Conservation (phyloP, 2,797 vertebrate genomes). For the Sphaeramia orbicularis region DNA sequence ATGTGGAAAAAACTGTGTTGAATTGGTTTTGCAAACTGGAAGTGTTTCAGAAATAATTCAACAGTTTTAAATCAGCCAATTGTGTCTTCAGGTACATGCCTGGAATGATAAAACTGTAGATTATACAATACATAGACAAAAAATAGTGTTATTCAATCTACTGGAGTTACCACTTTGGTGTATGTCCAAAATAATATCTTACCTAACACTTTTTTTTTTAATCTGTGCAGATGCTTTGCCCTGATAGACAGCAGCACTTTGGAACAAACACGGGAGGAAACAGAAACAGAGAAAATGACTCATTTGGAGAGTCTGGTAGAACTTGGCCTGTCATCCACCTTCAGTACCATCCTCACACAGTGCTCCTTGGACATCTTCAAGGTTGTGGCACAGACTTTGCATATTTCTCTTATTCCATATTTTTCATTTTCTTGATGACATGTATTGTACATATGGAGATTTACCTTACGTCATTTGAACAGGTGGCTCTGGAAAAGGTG, state of each 20-base stretch:
- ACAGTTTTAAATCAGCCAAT: background rate
- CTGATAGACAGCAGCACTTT: slow-evolving; percentile 97
- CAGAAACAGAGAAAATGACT: slow-evolving; percentile 98
- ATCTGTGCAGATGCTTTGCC: slow-evolving; percentile 91
- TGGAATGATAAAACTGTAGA: background rate
- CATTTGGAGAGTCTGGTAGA: slow-evolving; percentile 97
- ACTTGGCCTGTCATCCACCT: slow-evolving; percentile 95
- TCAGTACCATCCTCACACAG: slow-evolving; percentile 97
- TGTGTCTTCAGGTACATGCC: background rate
- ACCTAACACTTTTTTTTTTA: slow-evolving; percentile 16
- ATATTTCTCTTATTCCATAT: background rate
- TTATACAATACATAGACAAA: background rate
- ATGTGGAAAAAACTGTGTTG: background rate
- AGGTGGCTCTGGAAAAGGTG: slow-evolving; percentile 97
- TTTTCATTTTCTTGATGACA: background rate
- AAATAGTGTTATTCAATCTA: background rate
- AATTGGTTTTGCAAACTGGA: background rate
- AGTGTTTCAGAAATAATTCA: background rate
- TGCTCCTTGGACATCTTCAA: slow-evolving; percentile 97
- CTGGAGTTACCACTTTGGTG: background rate
- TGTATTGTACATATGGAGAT: background rate
- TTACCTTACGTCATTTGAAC: slow-evolving; percentile 6
- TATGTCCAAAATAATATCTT: background rate
- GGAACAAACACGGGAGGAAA: slow-evolving; percentile 97
- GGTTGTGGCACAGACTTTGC: slow-evolving; percentile 75